These are phyloP conservation scores for Myotis vivesi DNA, from an alignment of 2,797 vertebrate genomes.

Conservation along the genomic window DNA sequence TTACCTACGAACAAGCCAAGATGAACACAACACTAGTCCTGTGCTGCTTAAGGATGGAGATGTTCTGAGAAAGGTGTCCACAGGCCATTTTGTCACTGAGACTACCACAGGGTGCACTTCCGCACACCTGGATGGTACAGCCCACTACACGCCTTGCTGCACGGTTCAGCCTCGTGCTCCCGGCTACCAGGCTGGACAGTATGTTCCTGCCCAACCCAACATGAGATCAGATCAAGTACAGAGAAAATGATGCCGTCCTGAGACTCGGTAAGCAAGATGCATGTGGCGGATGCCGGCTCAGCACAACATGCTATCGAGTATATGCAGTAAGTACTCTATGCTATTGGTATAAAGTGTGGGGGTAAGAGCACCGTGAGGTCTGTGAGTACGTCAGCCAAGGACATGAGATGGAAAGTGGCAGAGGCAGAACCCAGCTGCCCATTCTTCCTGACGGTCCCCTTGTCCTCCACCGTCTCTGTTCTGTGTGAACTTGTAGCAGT, in stretches of 20 bases:
- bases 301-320: not conserved
- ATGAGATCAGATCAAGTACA: too few species aligned
- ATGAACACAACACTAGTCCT: not conserved
- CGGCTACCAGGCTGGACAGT: rapidly evolving
- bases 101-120: not conserved
- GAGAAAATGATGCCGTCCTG: not conserved
- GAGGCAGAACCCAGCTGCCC: not conserved
- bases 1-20: not conserved
- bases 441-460: too few species aligned
- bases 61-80: not conserved
- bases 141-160: not conserved
- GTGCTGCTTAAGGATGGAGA: not conserved
- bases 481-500: not conserved
- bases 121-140: not conserved
- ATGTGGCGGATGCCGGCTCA: not conserved
- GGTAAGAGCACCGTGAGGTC: not conserved
- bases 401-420: not conserved
- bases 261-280: not conserved
- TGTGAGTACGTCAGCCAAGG: not conserved
- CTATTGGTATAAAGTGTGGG: not conserved
- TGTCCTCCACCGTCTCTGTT: not conserved
- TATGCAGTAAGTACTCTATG: not conserved
- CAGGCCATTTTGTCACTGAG: not conserved
- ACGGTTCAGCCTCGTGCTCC: not conserved
- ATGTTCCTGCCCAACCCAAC: rapidly evolving